Conservation (phyloP, 2,888 invertebrate genomes). For the Drosophila paranaensis region DNA sequence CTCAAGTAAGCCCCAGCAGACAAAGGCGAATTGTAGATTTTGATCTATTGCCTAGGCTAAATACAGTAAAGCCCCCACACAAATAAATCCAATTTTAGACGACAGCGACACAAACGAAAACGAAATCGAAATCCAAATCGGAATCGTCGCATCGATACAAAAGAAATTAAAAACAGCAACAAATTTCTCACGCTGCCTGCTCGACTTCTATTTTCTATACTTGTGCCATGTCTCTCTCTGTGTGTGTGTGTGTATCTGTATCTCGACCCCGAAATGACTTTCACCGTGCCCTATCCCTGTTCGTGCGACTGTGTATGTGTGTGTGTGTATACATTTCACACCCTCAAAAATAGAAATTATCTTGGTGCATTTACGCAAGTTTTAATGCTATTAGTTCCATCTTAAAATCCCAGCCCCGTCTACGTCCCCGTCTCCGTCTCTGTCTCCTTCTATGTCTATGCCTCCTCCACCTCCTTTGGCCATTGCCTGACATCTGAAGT, state of each 20-base stretch:
- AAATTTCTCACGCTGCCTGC: constrained; percentile 73
- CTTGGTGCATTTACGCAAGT: constrained; percentile 80
- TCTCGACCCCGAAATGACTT: constrained; percentile 76
- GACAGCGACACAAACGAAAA: constrained; percentile 44
- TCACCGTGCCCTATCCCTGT: constrained; percentile 54
- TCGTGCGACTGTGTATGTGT: constrained; percentile 15
- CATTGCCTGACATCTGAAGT: constrained; percentile 70
- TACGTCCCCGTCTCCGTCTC: constrained; percentile 21
- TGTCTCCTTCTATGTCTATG: constrained; percentile 20
- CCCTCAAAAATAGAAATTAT: constrained; percentile 82
- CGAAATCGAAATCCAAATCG: constrained; percentile 66
- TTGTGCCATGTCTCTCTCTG: constrained; percentile 11
- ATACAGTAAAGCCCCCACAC: constrained; percentile 39
- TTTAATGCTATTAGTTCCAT: constrained; percentile 82
- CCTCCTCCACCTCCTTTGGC: constrained; percentile 35
- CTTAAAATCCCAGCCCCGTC: constrained; percentile 66
- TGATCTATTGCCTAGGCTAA: constrained; percentile 69
- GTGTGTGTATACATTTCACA: constrained; percentile 73
- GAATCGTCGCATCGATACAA: constrained; percentile 68
- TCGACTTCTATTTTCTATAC: constrained; percentile 40
- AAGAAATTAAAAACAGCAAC: constrained; percentile 78
- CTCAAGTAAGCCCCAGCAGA: constrained; percentile 5
- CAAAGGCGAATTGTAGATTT: constrained; percentile 50
- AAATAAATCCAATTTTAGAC: constrained; percentile 63
- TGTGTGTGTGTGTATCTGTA: constrained; percentile 29